Percentiles rank a stretch among this genome's conserved stretches.
Conservation (phyloP, 1,140 invertebrate species). For the Gyrodactylus bullatarudis region DNA sequence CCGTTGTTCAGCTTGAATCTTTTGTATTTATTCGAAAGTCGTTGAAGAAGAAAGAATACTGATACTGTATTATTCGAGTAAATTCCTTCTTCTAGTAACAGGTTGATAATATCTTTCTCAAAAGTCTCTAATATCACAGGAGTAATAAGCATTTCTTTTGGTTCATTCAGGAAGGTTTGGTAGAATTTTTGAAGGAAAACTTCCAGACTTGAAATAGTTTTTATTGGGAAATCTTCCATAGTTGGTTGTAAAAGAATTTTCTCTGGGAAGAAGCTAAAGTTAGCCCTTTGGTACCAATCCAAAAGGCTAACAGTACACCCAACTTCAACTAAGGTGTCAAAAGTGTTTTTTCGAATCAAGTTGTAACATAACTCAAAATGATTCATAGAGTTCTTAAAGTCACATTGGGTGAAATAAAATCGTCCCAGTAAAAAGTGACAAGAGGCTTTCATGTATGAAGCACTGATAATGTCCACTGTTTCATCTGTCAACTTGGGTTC, state of each 20-base stretch:
- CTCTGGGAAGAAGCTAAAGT: not conserved
- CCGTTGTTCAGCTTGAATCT: no score
- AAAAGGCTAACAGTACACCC: not conserved
- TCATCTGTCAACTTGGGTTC: no score
- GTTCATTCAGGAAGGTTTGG: not conserved
- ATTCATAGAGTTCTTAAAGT: not conserved
- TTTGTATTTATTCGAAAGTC: no score
- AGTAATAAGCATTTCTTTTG: not conserved
- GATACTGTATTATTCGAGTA: no score
- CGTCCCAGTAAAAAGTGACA: not conserved
- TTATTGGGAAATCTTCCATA: not conserved
- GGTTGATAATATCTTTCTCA: no score
- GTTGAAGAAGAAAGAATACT: no score
- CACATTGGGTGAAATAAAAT: not conserved
- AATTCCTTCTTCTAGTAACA: no score
- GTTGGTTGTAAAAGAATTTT: not conserved
- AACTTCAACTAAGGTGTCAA: not conserved
- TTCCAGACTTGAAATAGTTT: not conserved
- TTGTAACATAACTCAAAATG: not conserved
- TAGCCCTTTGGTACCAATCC: not conserved
- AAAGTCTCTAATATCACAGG: no score
- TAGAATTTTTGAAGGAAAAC: not conserved
- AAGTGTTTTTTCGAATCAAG: no score
- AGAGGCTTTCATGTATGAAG: not conserved
- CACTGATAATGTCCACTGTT: not conserved